A percentile compares a stretch with the other conserved stretches of the same genome.
Evolutionary conservation across 23 tunicate species (phyloP).

Genomic region (Styela plicata): DNA sequence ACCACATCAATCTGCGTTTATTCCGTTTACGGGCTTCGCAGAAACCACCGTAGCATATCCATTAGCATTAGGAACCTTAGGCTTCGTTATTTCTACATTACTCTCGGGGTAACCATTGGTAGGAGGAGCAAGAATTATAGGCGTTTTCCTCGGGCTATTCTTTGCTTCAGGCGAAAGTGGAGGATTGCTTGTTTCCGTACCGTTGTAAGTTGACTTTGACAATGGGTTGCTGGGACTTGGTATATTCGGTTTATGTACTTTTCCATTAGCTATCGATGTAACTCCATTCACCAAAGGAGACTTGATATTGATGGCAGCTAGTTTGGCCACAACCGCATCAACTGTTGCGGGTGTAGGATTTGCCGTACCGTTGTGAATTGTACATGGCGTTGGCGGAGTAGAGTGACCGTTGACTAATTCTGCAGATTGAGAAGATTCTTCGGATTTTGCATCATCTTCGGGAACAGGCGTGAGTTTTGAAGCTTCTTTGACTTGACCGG

Average conservation of each 20-base stretch:
- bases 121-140: neutral
- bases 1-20: neutral
- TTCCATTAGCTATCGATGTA: neutral
- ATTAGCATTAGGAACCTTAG: neutral
- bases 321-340: neutral
- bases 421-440: neutral
- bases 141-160: neutral
- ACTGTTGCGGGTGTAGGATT: neutral
- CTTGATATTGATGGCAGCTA: neutral
- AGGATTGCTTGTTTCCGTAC: neutral
- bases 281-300: neutral
- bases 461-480: slow-evolving; percentile 10
- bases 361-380: neutral
- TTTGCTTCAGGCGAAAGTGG: neutral
- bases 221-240: too few species aligned
- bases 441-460: neutral
- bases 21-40: neutral
- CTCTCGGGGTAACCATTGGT: neutral
- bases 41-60: neutral
- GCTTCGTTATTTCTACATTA: neutral
- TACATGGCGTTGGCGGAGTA: neutral
- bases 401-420: neutral
- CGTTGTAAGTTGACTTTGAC: neutral
- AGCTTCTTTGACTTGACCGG: slow-evolving; percentile 14
- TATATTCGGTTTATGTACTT: neutral